Evolutionary conservation across 1,140 invertebrate genomes (phyloP).

Genomic region (Trichomalopsis sarcophagae): DNA sequence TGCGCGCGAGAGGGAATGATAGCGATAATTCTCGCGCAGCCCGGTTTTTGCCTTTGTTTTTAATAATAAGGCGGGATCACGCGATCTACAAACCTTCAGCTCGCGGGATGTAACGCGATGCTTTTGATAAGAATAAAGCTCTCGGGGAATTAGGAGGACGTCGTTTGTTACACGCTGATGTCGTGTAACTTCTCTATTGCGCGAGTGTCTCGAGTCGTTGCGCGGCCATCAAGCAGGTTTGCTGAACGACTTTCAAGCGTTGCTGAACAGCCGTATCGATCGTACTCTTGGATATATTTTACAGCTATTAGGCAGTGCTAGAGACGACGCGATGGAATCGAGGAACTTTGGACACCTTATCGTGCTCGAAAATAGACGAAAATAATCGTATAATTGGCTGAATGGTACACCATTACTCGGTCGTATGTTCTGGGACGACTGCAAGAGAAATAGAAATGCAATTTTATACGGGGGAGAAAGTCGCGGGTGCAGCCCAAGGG

Average conservation of each 20-base stretch:
- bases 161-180: neutral
- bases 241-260: no score
- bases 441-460: constrained; percentile 15
- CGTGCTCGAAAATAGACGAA: neutral
- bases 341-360: neutral
- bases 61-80: neutral
- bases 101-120: neutral
- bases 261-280: no score
- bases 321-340: neutral
- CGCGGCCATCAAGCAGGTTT: no score
- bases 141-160: neutral
- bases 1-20: neutral
- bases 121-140: neutral
- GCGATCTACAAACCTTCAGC: neutral
- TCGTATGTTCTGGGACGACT: no score
- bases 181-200: neutral
- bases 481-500: neutral
- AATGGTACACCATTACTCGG: neutral
- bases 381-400: neutral
- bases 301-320: neutral
- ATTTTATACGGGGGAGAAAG: constrained; percentile 1
- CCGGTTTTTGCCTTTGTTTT: neutral
- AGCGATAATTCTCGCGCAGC: constrained; percentile 20
- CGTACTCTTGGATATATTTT: no score
- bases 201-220: neutral